Conservation (phyloP, 2,113 vertebrate genomes). For the Myotis yumanensis region DNA sequence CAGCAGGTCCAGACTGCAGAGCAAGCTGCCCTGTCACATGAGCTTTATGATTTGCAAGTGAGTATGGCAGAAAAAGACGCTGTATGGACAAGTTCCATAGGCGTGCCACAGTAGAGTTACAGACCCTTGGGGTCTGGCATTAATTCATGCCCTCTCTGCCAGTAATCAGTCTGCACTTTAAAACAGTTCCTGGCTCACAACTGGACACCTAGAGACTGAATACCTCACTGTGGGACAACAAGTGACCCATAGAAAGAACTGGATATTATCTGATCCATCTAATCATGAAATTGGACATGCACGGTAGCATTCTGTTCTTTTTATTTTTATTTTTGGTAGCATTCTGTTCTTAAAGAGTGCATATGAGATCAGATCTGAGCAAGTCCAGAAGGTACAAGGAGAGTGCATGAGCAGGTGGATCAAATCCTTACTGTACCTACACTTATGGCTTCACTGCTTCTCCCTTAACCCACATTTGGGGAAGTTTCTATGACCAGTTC, state of each 20-base stretch:
- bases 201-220: background rate
- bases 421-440: background rate
- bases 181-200: slow-evolving; percentile 24
- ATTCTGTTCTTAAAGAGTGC: background rate
- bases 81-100: background rate
- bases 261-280: background rate
- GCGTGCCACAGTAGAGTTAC: background rate
- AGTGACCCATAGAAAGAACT: background rate
- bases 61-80: background rate
- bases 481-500: background rate
- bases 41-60: background rate
- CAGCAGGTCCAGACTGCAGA: background rate
- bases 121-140: background rate
- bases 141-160: background rate
- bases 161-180: background rate
- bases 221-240: background rate
- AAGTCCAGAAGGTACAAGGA: background rate
- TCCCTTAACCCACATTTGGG: background rate
- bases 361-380: background rate
- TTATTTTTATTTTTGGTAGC: too few species aligned
- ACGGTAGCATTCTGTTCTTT: background rate
- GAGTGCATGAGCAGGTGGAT: background rate
- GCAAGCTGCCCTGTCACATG: background rate
- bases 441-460: background rate
- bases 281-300: background rate